Evolutionary conservation across 2,113 vertebrate species (phyloP), one percentile per base, ranked within the genome.

Genomic region (Alosa alosa): DNA sequence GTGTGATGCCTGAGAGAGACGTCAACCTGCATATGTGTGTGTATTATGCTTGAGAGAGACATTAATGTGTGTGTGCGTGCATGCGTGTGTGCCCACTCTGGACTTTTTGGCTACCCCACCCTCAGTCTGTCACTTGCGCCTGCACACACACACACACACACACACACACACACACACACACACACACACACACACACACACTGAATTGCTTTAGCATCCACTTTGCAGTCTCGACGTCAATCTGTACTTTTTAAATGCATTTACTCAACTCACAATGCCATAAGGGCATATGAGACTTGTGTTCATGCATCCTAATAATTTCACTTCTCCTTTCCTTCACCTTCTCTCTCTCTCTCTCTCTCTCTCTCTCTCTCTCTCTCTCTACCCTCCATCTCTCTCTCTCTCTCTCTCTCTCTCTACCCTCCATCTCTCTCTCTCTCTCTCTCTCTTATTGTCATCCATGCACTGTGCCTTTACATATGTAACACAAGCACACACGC

Each of bases 111-210:
- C 52, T 57, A 11, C 52, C 52, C 52, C 15, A 13, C 52, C 13
- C 52, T 18, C 18, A 20, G 52, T 57, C 52, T 57, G 52, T 45
- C 81, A 22, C 45, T 49, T 49, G 47, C 11, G 47, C 7, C 47
- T 47, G n/a, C n/a, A 36, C 44, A 47, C 81, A 82, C 17, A 2
- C 81, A 46, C 81, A 82, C 81, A 82, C 81, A 50, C 81, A 82
- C 41, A 82, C 81, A 82, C 44, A 81, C 36, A 46, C 81, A 46
- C 81, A 81, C 81, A 46, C 81, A 46, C 81, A 81, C 81, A 81
- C 39, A 81, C 81, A 1, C 31, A 31, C 31, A 31, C 31, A 31
- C 31, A 31, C 31, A 31, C 31, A 31, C 31, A 31, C 31, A 31
- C 31, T 81, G 47, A 49, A 49, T 49, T 4, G 47, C 11, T 49